phyloP scores from a whole-genome alignment of 30 jellyfish, hydroid and myxozoan species.

The Aurelia coerulea region DNA sequence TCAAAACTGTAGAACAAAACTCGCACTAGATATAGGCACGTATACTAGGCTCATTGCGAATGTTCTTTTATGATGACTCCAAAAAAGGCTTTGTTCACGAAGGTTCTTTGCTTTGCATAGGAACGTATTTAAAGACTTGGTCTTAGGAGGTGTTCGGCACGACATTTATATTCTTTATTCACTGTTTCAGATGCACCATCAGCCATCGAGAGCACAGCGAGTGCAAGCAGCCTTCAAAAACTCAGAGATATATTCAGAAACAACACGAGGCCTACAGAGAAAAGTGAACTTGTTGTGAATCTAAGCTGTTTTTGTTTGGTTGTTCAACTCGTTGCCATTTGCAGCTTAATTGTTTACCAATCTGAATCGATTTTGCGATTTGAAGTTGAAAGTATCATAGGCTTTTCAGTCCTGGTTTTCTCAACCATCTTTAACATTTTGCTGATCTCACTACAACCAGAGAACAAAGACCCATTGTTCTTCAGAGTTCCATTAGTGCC shows the following conservation, averaged over 20 bases:
- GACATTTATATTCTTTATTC: no score
- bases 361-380: neutral
- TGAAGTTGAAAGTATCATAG: neutral
- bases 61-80: no score
- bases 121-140: no score
- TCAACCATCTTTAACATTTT: constrained; percentile 1
- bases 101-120: no score
- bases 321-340: constrained; percentile 21
- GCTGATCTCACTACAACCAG: constrained; percentile 28
- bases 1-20: no score
- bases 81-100: no score
- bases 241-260: neutral
- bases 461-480: constrained; percentile 21
- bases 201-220: no score
- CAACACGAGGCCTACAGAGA: constrained; percentile 18
- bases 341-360: constrained; percentile 12
- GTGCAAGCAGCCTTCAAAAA: neutral
- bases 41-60: no score
- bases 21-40: no score
- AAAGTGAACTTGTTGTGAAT: constrained; percentile 30
- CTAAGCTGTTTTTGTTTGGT: constrained; percentile 14
- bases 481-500: constrained; percentile 79
- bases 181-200: no score
- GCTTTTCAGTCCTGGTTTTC: neutral
- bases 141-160: no score